Percentiles rank a stretch among this genome's conserved stretches.
phyloP scores from a whole-genome alignment of 2,113 vertebrate genomes.

The Pholis gunnellus region DNA sequence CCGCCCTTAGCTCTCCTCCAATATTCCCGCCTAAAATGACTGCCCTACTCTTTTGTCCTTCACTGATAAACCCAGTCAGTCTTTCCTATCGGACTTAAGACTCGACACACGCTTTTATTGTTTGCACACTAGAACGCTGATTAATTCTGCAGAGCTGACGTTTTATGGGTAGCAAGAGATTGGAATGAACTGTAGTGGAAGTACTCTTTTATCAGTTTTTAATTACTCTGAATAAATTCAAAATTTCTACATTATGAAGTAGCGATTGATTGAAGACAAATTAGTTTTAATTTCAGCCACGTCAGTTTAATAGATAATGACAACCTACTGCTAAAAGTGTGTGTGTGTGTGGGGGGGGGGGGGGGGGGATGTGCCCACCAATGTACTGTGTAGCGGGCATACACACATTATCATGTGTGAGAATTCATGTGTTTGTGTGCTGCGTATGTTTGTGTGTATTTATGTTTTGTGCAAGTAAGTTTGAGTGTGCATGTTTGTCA shows the following conservation, averaged over 20 bases:
- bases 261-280: constrained; percentile 30
- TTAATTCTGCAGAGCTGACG: constrained; percentile 12
- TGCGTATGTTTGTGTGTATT: not conserved
- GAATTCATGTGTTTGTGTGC: not conserved
- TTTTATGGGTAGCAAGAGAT: constrained; percentile 19
- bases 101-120: constrained; percentile 3
- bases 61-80: constrained; percentile 13
- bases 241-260: constrained; percentile 8
- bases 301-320: constrained; percentile 27
- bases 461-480: constrained; percentile 33
- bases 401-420: not conserved
- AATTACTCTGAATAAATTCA: constrained; percentile 52
- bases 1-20: constrained; percentile 7
- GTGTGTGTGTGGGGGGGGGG: not conserved
- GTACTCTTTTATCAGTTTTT: constrained; percentile 53
- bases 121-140: constrained; percentile 27
- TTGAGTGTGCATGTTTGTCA: constrained; percentile 41
- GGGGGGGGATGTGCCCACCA: not conserved
- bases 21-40: constrained; percentile 4
- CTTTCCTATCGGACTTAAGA: constrained; percentile 6
- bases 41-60: constrained; percentile 46
- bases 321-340: not conserved
- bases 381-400: not conserved
- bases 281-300: constrained; percentile 22
- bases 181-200: constrained; percentile 28